A percentile compares a stretch with the other conserved stretches of the same genome.
phyloP scores from a whole-genome alignment of 2,113 vertebrate species.

The Gopherus evgoodei region DNA sequence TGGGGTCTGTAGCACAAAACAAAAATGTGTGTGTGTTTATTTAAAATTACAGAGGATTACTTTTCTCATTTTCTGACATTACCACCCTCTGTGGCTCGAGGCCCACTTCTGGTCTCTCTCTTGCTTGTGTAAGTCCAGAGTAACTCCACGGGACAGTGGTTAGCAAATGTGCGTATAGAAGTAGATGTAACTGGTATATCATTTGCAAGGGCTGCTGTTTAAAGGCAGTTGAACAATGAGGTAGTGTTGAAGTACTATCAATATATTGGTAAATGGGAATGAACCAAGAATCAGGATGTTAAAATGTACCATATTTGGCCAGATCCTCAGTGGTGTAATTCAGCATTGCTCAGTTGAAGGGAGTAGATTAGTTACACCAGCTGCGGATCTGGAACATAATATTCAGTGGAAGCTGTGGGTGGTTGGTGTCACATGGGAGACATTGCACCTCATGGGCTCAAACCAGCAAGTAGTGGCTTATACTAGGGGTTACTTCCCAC shows the following conservation, averaged over 20 bases:
- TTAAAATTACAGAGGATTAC: neutral
- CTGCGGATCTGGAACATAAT: neutral
- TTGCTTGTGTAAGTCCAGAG: neutral
- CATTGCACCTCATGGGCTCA: neutral
- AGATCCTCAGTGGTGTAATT: neutral
- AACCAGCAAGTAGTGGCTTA: neutral
- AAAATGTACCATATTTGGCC: neutral
- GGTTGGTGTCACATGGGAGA: rapidly evolving
- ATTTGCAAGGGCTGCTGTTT: neutral
- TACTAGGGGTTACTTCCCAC: neutral
- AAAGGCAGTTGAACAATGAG: neutral
- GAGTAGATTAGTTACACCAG: neutral
- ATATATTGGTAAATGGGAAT: neutral
- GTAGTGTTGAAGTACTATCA: neutral
- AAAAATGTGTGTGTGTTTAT: neutral
- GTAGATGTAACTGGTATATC: neutral
- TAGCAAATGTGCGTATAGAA: neutral
- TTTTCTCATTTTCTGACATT: neutral
- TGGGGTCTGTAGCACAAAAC: neutral
- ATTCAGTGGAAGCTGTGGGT: neutral
- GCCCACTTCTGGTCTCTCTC: neutral
- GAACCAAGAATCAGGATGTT: neutral
- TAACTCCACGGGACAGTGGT: neutral
- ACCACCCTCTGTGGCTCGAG: neutral
- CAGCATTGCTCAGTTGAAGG: neutral